Conservation (phyloP, 2,888 invertebrate genomes). For the Selenia dentaria region DNA sequence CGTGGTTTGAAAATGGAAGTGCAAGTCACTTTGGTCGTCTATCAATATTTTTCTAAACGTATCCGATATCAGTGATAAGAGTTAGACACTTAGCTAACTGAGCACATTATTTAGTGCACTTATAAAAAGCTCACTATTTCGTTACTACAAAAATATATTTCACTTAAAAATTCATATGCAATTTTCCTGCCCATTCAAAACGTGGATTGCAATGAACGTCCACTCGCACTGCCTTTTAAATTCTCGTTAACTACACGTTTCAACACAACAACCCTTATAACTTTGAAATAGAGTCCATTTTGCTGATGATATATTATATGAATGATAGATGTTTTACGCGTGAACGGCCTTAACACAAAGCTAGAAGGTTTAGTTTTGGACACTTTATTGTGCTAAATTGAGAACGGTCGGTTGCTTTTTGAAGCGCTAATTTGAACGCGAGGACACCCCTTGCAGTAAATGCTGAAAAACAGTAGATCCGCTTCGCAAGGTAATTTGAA, state of each 20-base stretch:
- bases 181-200: slow-evolving; percentile 17
- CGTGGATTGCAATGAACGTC: slow-evolving; percentile 15
- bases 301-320: background rate
- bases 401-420: slow-evolving; percentile 11
- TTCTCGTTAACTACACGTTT: slow-evolving; percentile 11
- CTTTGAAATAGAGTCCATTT: slow-evolving; percentile 6
- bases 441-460: slow-evolving; percentile 7
- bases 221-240: slow-evolving; percentile 17
- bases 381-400: background rate
- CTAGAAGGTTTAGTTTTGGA: slow-evolving; percentile 2
- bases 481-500: background rate
- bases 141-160: slow-evolving; percentile 13
- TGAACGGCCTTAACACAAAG: slow-evolving; percentile 3
- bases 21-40: too few species aligned
- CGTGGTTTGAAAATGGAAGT: too few species aligned
- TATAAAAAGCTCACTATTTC: slow-evolving; percentile 1
- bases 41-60: too few species aligned
- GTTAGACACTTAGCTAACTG: too few species aligned
- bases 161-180: slow-evolving; percentile 24
- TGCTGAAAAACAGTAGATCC: slow-evolving; percentile 8
- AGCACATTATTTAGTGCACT: too few species aligned
- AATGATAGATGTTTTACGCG: slow-evolving; percentile 9
- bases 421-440: slow-evolving; percentile 15
- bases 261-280: slow-evolving; percentile 1
- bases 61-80: too few species aligned